Conservation (phyloP, 1,140 invertebrate genomes). For the Lethrus apterus region DNA sequence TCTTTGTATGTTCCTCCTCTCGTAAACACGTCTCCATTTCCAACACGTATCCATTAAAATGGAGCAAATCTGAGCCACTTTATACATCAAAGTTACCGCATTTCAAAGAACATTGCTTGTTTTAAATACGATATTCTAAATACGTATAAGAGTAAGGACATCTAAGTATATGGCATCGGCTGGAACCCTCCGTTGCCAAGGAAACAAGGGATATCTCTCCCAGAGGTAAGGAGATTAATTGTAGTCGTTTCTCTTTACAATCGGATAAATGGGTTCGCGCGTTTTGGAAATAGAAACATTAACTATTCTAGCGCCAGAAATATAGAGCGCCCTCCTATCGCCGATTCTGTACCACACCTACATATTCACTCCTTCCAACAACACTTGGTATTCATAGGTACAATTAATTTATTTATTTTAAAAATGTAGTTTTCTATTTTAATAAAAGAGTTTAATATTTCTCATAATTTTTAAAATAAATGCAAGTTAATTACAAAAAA, state of each 20-base stretch:
- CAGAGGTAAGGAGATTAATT: constrained; percentile 39
- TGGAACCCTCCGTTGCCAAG: constrained; percentile 27
- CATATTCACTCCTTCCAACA: constrained; percentile 9
- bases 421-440: no score
- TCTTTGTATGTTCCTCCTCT: no score
- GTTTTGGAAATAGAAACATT: constrained; percentile 38
- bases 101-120: no score
- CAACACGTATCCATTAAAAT: no score
- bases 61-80: no score
- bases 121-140: constrained; percentile 11
- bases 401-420: background rate
- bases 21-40: no score
- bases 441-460: no score
- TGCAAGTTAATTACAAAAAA: no score
- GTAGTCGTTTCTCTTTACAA: constrained; percentile 37
- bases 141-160: constrained; percentile 23
- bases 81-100: no score
- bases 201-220: constrained; percentile 34
- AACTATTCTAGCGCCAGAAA: constrained; percentile 27
- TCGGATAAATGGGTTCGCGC: constrained; percentile 36
- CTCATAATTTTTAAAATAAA: no score
- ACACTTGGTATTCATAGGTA: background rate
- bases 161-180: constrained; percentile 17
- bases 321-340: constrained; percentile 12
- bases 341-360: constrained; percentile 10